phyloP scores from a whole-genome alignment of 1,140 invertebrate genomes.

The Drosophila subobscura region DNA sequence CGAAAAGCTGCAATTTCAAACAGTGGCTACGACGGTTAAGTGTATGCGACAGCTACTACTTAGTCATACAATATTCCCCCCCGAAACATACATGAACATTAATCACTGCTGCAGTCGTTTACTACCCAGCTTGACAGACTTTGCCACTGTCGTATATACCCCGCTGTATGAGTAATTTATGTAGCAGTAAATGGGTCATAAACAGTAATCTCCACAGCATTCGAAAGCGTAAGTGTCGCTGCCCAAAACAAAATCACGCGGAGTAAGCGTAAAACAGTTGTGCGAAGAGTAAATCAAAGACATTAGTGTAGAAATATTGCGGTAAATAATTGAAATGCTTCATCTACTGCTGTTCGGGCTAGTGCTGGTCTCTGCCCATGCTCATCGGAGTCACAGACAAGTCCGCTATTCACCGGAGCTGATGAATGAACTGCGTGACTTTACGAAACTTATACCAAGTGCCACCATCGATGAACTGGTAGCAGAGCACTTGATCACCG shows the following conservation, averaged over 20 bases:
- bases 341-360: constrained; percentile 16
- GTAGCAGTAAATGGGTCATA: background rate
- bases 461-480: constrained; percentile 60
- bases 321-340: background rate
- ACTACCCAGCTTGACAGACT: too few relatives aligned
- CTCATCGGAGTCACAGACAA: background rate
- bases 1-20: too few relatives aligned
- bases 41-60: too few relatives aligned
- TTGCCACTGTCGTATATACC: too few relatives aligned
- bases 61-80: too few relatives aligned
- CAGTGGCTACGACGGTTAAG: too few relatives aligned
- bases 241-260: background rate
- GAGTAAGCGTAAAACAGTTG: constrained; percentile 9
- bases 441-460: constrained; percentile 58
- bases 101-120: too few relatives aligned
- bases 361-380: constrained; percentile 7
- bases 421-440: constrained; percentile 63
- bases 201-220: constrained; percentile 3
- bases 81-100: too few relatives aligned
- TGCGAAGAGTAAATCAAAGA: background rate
- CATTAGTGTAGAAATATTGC: background rate
- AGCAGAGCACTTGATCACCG: constrained; percentile 68
- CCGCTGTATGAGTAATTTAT: background rate
- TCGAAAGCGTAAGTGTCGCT: too few relatives aligned
- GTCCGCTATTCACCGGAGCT: constrained; percentile 67